Evolutionary conservation across 2,888 invertebrate genomes (phyloP), one percentile per base, ranked within the genome.

Genomic region (Stenchaetothrips biformis): DNA sequence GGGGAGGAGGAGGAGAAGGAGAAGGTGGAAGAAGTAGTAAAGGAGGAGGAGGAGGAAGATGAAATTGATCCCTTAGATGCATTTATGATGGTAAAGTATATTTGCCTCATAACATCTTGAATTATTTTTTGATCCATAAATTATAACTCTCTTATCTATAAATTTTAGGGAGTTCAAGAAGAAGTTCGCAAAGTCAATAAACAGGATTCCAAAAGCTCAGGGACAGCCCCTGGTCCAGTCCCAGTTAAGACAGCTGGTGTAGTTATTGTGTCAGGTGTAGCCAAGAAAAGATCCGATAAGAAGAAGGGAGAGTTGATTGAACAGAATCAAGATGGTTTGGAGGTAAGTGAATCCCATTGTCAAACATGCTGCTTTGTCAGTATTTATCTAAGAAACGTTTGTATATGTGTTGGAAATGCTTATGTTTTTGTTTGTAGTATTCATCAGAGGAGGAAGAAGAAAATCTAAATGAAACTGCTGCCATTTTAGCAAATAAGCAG

Each of bases 281-380:
- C 95, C 0, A 96, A 96, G 86, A 94, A 94, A 85, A 92, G 92
- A 82, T 81, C 82, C 6, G 89, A 90, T 48, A 93, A 92, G 83
- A 92, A 94, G 84, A 98, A 98, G 85, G 99, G 99, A 80, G 99
- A 99, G 88, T 88, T 99, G n/a, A 97, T 99, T 85, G 98, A 99
- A 87, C 98, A 98, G 86, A 98, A 99, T 88, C 97, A 98, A 87
- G 99, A 99, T 86, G 97, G 96, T 0, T 88, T 99, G 82, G 99
- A 92, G 87, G 89, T 89, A 85, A 77, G 79, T 79, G 47, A 21
- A 79, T 21, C 48, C 8, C 37, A 79, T n/a, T 48, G 8, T 18
- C 49, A 37, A 77, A 16, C 67, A 79, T 49, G 81, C 16, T 13
- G 18, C 0, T 79, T 48, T 37, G 37, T 37, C 37, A 37, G 37